phyloP scores from a whole-genome alignment of 2,797 vertebrate genomes.

The Manis crassicaudata region DNA sequence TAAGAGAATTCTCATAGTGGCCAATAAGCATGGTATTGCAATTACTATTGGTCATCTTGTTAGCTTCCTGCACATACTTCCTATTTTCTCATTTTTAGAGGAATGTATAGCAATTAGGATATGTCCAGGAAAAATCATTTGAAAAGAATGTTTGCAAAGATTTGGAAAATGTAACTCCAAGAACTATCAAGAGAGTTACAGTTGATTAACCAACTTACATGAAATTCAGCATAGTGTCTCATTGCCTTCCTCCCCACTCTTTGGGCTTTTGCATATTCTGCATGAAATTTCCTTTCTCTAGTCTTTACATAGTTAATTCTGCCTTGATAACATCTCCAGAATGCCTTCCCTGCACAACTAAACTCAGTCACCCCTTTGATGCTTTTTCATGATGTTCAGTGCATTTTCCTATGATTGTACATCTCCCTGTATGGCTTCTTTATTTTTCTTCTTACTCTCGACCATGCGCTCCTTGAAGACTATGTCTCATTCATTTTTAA shows the following conservation, averaged over 20 bases:
- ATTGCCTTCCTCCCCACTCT: background rate
- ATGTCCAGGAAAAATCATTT: slow-evolving; percentile 13
- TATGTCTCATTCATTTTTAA: background rate
- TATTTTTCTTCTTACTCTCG: background rate
- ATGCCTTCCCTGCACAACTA: background rate
- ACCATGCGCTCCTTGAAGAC: background rate
- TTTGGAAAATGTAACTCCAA: background rate
- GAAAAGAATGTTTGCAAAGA: background rate
- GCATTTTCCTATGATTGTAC: background rate
- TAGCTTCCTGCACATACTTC: background rate
- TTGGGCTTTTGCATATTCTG: background rate
- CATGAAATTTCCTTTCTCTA: background rate
- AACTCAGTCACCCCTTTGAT: background rate
- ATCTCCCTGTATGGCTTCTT: background rate
- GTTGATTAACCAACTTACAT: background rate
- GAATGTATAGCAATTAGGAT: background rate
- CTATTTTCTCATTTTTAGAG: background rate
- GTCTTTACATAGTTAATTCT: background rate
- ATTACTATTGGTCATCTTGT: background rate
- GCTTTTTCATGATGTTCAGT: background rate
- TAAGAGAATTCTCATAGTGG: background rate
- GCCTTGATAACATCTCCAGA: background rate
- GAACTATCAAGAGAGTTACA: background rate
- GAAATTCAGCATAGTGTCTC: background rate
- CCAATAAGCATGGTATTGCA: background rate